A percentile compares a stretch with the other conserved stretches of the same genome.
These are phyloP conservation scores for Artibeus jamaicensis DNA, from an alignment of 2,797 vertebrate species.

Conservation along the genomic window DNA sequence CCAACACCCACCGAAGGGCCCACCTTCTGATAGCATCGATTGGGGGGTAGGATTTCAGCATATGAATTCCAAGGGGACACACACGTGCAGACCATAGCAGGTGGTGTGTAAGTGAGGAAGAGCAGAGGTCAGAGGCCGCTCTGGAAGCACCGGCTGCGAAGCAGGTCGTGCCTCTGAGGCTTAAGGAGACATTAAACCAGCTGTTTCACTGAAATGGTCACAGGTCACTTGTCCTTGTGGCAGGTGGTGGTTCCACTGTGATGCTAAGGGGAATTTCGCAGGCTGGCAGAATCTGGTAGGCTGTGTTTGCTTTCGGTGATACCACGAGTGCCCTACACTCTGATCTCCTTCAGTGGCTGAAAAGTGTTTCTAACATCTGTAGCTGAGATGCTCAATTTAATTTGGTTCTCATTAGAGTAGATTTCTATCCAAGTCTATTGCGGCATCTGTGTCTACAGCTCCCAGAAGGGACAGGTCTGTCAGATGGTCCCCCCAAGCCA, in stretches of 20 bases:
- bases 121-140: not conserved
- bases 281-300: not conserved
- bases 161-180: rapidly evolving
- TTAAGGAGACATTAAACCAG: not conserved
- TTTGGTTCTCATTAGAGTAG: not conserved
- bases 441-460: not conserved
- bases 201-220: not conserved
- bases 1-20: not conserved
- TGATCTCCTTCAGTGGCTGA: not conserved
- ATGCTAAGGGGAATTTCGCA: not conserved
- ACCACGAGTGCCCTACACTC: not conserved
- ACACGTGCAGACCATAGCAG: not conserved
- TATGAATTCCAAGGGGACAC: not conserved
- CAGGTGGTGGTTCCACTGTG: not conserved
- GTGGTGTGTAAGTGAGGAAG: not conserved
- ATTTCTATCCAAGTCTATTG: not conserved
- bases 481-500: not conserved
- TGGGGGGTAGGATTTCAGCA: not conserved
- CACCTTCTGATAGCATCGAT: rapidly evolving
- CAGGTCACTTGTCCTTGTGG: not conserved
- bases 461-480: not conserved
- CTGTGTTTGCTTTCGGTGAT: not conserved
- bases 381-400: not conserved
- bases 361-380: not conserved
- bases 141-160: not conserved